Conservation (phyloP, 2,888 invertebrate species). For the Phortica okadai region DNA sequence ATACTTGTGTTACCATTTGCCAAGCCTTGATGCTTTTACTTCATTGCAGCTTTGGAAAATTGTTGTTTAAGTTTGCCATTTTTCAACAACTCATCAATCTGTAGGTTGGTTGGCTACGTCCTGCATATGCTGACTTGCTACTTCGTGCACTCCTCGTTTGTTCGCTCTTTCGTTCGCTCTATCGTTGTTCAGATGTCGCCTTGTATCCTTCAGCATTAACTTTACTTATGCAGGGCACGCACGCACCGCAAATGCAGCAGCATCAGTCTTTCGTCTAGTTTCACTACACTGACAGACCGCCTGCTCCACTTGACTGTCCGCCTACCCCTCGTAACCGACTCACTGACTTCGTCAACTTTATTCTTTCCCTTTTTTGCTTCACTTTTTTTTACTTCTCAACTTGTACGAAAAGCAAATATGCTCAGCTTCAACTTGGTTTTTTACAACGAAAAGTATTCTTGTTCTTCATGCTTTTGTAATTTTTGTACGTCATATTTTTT, state of each 20-base stretch:
- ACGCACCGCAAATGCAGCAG: constrained; percentile 69
- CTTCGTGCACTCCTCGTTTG: constrained; percentile 25
- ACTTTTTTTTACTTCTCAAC: neutral
- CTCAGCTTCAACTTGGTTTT: constrained; percentile 13
- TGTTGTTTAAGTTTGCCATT: constrained; percentile 70
- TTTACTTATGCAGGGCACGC: constrained; percentile 69
- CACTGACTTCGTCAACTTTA: neutral
- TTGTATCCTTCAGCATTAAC: constrained; percentile 21
- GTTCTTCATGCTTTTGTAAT: constrained; percentile 34
- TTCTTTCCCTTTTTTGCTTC: neutral
- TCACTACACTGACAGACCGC: neutral
- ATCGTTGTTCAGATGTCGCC: constrained; percentile 27
- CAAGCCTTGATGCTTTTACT: constrained; percentile 7
- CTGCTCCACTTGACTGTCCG: neutral
- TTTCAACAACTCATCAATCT: constrained; percentile 71
- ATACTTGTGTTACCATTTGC: neutral
- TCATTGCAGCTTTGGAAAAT: constrained; percentile 45
- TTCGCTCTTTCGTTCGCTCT: constrained; percentile 29
- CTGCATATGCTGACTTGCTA: constrained; percentile 40
- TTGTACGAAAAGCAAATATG: constrained; percentile 19
- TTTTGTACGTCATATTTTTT: constrained; percentile 67
- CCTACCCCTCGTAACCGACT: neutral
- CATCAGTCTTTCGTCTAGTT: constrained; percentile 62
- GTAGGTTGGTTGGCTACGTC: constrained; percentile 54
- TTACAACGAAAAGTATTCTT: neutral